These are phyloP conservation scores for Amphilophus citrinellus DNA, from an alignment of 2,113 vertebrate species.

Conservation along the genomic window DNA sequence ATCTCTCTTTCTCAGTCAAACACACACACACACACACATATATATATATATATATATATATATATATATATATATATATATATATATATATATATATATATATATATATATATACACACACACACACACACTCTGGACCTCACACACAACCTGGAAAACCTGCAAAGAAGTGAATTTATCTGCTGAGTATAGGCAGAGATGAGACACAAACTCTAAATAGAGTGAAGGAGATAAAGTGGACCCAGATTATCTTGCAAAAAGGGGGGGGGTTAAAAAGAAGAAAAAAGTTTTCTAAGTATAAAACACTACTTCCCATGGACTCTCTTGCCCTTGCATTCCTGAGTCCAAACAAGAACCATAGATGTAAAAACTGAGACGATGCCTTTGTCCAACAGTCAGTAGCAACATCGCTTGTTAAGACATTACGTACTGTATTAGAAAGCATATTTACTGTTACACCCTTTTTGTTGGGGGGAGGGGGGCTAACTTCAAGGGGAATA, in stretches of 20 bases:
- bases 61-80: not conserved
- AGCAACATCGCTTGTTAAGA: constrained; percentile 28
- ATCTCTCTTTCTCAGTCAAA: constrained; percentile 28
- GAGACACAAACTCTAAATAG: constrained; percentile 51
- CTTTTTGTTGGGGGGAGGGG: not conserved
- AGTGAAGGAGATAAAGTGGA: constrained; percentile 36
- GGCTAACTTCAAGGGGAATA: constrained; percentile 54
- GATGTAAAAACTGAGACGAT: constrained; percentile 28
- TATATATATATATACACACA: not conserved
- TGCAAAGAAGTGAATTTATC: constrained; percentile 67
- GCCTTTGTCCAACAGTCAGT: constrained; percentile 35
- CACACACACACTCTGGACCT: constrained; percentile 46
- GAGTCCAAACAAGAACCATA: constrained; percentile 39
- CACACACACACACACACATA: not conserved
- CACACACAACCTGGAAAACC: constrained; percentile 72
- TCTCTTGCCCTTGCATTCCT: constrained; percentile 56
- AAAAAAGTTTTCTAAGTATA: constrained; percentile 37
- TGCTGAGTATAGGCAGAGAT: constrained; percentile 50
- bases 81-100: not conserved
- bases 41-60: not conserved
- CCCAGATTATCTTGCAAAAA: constrained; percentile 3
- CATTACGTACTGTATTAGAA: constrained; percentile 53
- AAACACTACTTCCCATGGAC: constrained; percentile 54
- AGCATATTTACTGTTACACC: constrained; percentile 56
- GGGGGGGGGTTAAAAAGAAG: not conserved